Evolutionary conservation across 2,888 invertebrate species (phyloP).

Genomic region (Galerucella calmariensis): DNA sequence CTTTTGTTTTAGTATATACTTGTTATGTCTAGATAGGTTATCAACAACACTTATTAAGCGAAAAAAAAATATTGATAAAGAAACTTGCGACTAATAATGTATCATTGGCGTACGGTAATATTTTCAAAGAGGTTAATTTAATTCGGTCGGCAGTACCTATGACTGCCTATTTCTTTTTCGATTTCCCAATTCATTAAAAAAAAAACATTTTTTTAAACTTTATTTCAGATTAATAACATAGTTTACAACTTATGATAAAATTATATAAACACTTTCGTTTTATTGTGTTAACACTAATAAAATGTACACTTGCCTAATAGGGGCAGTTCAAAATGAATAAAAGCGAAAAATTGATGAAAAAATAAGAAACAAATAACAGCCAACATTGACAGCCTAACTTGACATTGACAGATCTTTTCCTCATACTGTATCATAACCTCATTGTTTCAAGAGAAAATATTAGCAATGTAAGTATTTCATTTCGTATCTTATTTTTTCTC

Average conservation of each 20-base stretch:
- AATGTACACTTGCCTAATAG: not conserved
- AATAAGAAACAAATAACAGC: not conserved
- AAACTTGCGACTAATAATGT: not conserved
- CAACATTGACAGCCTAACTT: not conserved
- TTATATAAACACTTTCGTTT: not conserved
- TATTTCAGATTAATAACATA: not conserved
- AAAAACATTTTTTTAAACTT: not conserved
- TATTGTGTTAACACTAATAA: not conserved
- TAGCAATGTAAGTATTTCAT: too few relatives aligned
- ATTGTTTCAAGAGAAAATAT: too few relatives aligned
- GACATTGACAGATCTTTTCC: too few relatives aligned
- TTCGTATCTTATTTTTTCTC: not conserved
- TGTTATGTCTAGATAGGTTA: not conserved
- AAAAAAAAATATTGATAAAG: not conserved
- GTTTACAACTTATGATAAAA: slow-evolving; percentile 1
- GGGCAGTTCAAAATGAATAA: not conserved
- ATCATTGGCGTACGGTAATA: too few relatives aligned
- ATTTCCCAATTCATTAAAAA: too few relatives aligned
- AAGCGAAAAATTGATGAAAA: not conserved
- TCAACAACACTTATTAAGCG: not conserved
- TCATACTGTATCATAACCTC: too few relatives aligned
- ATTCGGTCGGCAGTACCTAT: too few relatives aligned
- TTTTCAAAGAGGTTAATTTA: too few relatives aligned
- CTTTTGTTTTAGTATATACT: too few relatives aligned
- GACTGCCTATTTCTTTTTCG: too few relatives aligned